Evolutionary conservation across 2,888 invertebrate species (phyloP), one percentile per base, ranked within the genome.

Genomic region (Aleiodes testaceus): DNA sequence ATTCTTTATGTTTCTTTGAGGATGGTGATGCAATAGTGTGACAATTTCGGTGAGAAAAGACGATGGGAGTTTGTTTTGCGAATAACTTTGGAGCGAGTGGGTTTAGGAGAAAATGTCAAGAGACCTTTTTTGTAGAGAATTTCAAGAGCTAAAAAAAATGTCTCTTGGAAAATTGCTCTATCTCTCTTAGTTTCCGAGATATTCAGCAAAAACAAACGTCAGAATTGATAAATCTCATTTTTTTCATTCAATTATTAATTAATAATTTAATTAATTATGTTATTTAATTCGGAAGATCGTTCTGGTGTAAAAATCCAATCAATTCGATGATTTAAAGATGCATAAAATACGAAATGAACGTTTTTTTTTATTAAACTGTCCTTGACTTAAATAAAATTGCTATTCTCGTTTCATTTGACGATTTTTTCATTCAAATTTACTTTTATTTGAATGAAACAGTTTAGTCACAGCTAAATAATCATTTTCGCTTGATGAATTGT

Each of bases 331-430:
- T 9, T 9, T 9, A 36, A 36, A 36, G 36, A 36, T 6, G 22
- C 6, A 12, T 18, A 12, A 52, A 20, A 52, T 20, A 11, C 3
- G 59, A 49, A 72, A 66, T 53, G 52, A 47, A 18, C 30, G 49
- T 65, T 59, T 75, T 61, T 71, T 72, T 70, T 63, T 72, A 74
- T 75, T 72, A 69, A 72, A 71, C 66, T 71, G 75, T 42, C 75
- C 75, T 74, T 75, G 75, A 66, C 72, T 69, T 66, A 66, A 72
- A 72, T 72, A 69, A 63, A 67, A 74, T 45, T 52, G 66, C 63
- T 66, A 64, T 69, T 53, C 20, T 16, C 72, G 72, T 50, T 44
- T 20, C 45, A n/a, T 12, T 12, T 64, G 12, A n/a, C 22, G 16
- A 52, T 49, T 66, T 59, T 69, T 65, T 36, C 2, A 9, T 36